phyloP scores from a whole-genome alignment of 1,140 invertebrate genomes.

The Drosophila mayri region DNA sequence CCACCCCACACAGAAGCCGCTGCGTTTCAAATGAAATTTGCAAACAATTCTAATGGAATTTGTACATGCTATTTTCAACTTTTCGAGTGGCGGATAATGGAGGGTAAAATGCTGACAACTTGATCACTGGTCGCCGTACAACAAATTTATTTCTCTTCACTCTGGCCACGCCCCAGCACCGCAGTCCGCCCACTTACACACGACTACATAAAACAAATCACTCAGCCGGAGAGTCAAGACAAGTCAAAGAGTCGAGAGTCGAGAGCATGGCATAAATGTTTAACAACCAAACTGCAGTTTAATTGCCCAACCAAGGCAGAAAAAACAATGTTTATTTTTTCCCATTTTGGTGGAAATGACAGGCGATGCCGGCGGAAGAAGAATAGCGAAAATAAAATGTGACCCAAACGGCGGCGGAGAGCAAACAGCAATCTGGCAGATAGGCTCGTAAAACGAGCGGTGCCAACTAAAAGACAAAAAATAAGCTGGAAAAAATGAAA shows the following conservation, averaged over 20 bases:
- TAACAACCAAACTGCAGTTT: slow-evolving; percentile 75
- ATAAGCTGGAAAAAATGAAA: slow-evolving; percentile 50
- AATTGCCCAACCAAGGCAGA: slow-evolving; percentile 64
- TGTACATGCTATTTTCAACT: slow-evolving; percentile 63
- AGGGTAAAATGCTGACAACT: slow-evolving; percentile 55
- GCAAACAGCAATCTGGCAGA: slow-evolving; percentile 53
- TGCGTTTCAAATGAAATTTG: slow-evolving; percentile 61
- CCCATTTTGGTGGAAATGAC: slow-evolving; percentile 49
- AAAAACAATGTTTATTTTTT: slow-evolving; percentile 50
- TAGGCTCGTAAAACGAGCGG: slow-evolving; percentile 69
- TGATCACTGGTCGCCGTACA: slow-evolving; percentile 44
- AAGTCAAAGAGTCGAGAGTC: slow-evolving; percentile 36
- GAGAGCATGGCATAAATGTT: slow-evolving; percentile 70
- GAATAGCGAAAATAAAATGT: slow-evolving; percentile 49
- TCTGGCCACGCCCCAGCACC: slow-evolving; percentile 51
- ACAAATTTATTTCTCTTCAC: slow-evolving; percentile 46
- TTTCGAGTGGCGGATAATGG: slow-evolving; percentile 34
- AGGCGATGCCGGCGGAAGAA: slow-evolving; percentile 51
- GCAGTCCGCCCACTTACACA: slow-evolving; percentile 16
- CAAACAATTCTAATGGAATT: slow-evolving; percentile 76
- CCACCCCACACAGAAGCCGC: slow-evolving; percentile 2
- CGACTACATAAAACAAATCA: slow-evolving; percentile 61
- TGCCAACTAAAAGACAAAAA: slow-evolving; percentile 57
- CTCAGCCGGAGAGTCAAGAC: slow-evolving; percentile 59
- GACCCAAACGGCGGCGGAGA: slow-evolving; percentile 33